These are phyloP conservation scores for Lampris incognitus DNA, from an alignment of 2,113 vertebrate species.

Conservation along the genomic window DNA sequence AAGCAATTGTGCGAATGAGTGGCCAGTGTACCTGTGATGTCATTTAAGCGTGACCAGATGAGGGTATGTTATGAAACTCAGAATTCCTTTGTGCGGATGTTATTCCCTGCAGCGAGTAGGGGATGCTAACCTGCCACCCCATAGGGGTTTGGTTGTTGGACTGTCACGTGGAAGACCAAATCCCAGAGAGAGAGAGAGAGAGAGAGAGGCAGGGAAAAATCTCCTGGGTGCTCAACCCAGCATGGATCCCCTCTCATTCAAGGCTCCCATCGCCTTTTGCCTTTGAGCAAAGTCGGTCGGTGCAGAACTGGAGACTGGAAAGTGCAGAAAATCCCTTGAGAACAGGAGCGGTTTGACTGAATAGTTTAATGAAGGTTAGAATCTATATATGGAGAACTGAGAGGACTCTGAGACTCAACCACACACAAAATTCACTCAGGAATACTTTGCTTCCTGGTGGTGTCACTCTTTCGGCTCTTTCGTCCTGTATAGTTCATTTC, in stretches of 20 bases:
- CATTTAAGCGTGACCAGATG: slow-evolving; percentile 29
- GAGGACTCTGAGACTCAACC: neutral
- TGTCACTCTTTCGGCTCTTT: neutral
- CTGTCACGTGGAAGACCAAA: slow-evolving; percentile 59
- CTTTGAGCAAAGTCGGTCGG: slow-evolving; percentile 24
- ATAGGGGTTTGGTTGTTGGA: slow-evolving; percentile 52
- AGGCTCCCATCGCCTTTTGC: slow-evolving; percentile 13
- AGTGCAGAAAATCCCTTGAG: neutral
- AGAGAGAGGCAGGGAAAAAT: slow-evolving; percentile 18
- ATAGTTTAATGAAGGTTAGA: neutral
- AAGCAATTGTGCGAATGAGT: slow-evolving; percentile 13
- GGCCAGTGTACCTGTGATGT: neutral
- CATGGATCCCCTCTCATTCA: slow-evolving; percentile 19
- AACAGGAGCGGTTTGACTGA: neutral
- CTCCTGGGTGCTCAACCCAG: slow-evolving; percentile 42
- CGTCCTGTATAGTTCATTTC: neutral
- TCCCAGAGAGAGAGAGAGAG: slow-evolving; percentile 44
- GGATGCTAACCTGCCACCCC: slow-evolving; percentile 55
- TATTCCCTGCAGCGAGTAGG: slow-evolving; percentile 52
- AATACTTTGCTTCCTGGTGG: neutral
- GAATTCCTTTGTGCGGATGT: slow-evolving; percentile 53
- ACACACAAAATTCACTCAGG: neutral
- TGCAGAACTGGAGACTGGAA: slow-evolving; percentile 16
- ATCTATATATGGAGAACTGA: neutral
- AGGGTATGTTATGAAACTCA: slow-evolving; percentile 41